phyloP scores from a whole-genome alignment of 2,113 vertebrate species.

The Henicopernis longicauda region DNA sequence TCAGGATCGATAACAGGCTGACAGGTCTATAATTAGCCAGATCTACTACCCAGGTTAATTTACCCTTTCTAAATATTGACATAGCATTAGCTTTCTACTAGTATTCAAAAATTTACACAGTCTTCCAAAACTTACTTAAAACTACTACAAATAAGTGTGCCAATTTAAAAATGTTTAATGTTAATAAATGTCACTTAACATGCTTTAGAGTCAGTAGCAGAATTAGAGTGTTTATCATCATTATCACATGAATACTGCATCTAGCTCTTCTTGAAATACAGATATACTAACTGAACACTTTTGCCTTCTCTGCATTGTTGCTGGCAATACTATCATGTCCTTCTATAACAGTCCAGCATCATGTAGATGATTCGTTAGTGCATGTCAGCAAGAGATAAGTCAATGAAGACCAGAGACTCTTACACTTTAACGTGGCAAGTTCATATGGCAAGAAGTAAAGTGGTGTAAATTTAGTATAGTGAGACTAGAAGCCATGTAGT shows the following conservation, averaged over 20 bases:
- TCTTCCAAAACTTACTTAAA: background rate
- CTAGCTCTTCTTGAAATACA: background rate
- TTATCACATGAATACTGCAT: background rate
- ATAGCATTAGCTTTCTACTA: background rate
- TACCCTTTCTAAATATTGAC: background rate
- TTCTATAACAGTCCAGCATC: background rate
- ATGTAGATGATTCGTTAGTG: background rate
- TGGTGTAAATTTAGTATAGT: background rate
- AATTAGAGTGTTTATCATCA: background rate
- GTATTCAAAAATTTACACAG: background rate
- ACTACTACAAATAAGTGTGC: background rate
- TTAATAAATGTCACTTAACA: background rate
- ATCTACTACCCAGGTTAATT: background rate
- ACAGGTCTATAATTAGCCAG: background rate
- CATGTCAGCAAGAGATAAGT: background rate
- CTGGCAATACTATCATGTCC: background rate
- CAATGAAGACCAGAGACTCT: background rate
- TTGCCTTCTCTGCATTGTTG: background rate
- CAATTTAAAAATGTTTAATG: background rate
- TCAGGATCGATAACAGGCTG: background rate
- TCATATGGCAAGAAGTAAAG: background rate
- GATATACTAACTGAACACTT: background rate
- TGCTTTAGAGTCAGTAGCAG: background rate
- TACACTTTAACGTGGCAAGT: fast-evolving
- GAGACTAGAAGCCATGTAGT: background rate